Evolutionary conservation across 2,888 invertebrate species (phyloP).

Genomic region (Melolontha melolontha): DNA sequence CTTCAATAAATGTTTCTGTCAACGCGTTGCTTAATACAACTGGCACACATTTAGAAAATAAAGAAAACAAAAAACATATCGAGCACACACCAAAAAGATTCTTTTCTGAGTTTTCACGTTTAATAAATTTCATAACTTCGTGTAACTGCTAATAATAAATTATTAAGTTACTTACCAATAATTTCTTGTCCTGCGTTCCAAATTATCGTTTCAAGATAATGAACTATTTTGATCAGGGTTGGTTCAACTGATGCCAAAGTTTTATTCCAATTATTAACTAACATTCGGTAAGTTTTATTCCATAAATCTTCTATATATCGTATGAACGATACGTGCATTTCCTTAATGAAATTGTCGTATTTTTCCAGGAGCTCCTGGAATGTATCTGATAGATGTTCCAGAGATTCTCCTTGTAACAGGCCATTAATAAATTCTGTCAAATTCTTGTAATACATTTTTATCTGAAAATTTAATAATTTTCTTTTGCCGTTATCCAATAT

Average conservation of each 20-base stretch:
- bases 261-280: slow-evolving; percentile 80
- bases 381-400: slow-evolving; percentile 77
- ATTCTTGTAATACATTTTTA: slow-evolving; percentile 79
- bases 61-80: too few species aligned
- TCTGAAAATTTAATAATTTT: slow-evolving; percentile 57
- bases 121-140: background rate
- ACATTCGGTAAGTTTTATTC: slow-evolving; percentile 74
- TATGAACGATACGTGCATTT: slow-evolving; percentile 77
- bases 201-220: slow-evolving; percentile 79
- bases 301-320: slow-evolving; percentile 82
- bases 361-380: slow-evolving; percentile 78
- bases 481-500: too few species aligned
- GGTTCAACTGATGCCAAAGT: slow-evolving; percentile 82
- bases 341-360: slow-evolving; percentile 83
- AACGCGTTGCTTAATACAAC: too few species aligned
- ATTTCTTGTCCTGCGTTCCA: slow-evolving; percentile 82
- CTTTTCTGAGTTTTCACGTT: background rate
- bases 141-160: slow-evolving; percentile 11
- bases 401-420: slow-evolving; percentile 80
- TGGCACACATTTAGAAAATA: too few species aligned
- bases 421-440: slow-evolving; percentile 76
- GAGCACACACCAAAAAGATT: background rate
- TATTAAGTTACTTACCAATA: slow-evolving; percentile 65
- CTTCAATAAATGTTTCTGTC: too few species aligned
- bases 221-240: slow-evolving; percentile 79